Evolutionary conservation across 2,888 invertebrate species (phyloP).

Genomic region (Eupithecia exiguata): DNA sequence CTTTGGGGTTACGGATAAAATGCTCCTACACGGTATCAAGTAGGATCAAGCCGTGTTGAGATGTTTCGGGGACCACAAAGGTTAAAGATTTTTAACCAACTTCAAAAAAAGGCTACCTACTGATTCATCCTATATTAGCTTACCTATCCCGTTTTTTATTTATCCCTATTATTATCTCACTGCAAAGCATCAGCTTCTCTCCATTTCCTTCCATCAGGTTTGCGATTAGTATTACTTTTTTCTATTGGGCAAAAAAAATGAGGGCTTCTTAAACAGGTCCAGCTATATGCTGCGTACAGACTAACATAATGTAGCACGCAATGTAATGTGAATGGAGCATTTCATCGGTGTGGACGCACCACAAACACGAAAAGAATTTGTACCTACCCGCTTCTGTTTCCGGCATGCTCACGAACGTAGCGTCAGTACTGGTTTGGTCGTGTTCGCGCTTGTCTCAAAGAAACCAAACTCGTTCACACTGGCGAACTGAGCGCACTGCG

Average conservation of each 20-base stretch:
- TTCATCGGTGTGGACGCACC: too few species aligned
- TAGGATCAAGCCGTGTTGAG: neutral
- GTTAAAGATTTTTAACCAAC: neutral
- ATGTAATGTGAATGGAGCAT: too few species aligned
- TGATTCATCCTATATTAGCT: neutral
- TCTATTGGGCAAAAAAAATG: neutral
- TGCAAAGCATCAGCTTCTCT: neutral
- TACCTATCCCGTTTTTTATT: neutral
- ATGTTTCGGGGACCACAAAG: neutral
- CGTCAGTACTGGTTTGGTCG: too few species aligned
- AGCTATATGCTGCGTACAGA: too few species aligned
- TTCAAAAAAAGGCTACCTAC: neutral
- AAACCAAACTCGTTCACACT: too few species aligned
- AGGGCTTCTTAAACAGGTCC: neutral
- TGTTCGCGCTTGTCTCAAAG: too few species aligned
- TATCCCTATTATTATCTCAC: neutral
- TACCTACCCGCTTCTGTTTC: too few species aligned
- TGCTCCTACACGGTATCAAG: conserved; percentile 9
- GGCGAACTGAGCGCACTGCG: too few species aligned
- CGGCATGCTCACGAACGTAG: too few species aligned
- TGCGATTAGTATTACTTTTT: neutral
- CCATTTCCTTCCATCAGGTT: neutral
- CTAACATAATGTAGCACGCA: too few species aligned
- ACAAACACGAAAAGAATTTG: too few species aligned
- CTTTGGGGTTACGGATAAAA: conserved; percentile 3